A percentile compares a stretch with the other conserved stretches of the same genome.
Evolutionary conservation across 2,113 vertebrate species (phyloP).

Genomic region (Syrmaticus mikado): DNA sequence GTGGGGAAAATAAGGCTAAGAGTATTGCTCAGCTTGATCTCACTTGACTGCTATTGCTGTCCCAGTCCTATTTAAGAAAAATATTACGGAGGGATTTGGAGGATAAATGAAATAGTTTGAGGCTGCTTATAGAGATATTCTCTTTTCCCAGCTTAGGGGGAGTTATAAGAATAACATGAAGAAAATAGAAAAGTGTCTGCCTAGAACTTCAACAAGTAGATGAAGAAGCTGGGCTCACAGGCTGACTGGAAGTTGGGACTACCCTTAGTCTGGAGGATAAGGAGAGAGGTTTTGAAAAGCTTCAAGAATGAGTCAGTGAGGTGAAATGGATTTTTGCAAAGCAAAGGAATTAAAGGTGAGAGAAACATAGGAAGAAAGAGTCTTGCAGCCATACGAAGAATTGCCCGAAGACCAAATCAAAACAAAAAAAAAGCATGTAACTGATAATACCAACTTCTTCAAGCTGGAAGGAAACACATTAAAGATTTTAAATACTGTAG

Average conservation of each 20-base stretch:
- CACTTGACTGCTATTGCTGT: neutral
- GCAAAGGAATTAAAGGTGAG: neutral
- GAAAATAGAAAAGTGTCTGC: neutral
- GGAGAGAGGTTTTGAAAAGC: neutral
- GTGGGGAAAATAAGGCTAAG: neutral
- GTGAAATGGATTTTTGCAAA: neutral
- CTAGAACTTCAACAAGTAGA: neutral
- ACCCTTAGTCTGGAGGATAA: neutral
- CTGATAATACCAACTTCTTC: neutral
- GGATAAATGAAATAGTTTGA: neutral
- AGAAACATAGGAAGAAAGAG: neutral
- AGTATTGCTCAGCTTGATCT: neutral
- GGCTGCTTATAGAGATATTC: neutral
- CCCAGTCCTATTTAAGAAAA: constrained; percentile 6
- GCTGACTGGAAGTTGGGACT: neutral
- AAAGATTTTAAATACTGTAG: neutral
- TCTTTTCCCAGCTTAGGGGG: neutral
- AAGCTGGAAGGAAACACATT: neutral
- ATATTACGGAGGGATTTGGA: constrained; percentile 20
- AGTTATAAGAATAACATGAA: neutral
- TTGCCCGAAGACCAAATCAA: neutral
- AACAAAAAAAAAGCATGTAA: neutral
- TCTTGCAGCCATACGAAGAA: neutral
- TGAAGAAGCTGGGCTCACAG: neutral
- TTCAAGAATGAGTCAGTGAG: neutral